Evolutionary conservation across 2,888 invertebrate species (phyloP).

Genomic region (Furcula furcula): DNA sequence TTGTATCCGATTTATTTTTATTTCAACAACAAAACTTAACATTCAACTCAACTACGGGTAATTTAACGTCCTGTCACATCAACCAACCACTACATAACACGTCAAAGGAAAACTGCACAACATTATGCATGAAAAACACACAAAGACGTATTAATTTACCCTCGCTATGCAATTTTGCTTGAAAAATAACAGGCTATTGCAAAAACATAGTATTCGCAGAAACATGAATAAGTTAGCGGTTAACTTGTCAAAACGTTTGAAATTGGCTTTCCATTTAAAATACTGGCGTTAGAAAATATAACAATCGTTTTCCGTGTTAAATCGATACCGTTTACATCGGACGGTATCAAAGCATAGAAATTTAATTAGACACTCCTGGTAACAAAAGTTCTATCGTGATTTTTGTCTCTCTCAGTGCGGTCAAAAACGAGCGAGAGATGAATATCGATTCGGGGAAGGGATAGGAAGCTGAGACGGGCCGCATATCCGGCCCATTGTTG

Average conservation of each 20-base stretch:
- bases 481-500: slow-evolving; percentile 61
- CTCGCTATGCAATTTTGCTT: slow-evolving; percentile 33
- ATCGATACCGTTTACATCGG: slow-evolving; percentile 49
- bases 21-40: too few relatives aligned
- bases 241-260: slow-evolving; percentile 29
- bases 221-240: slow-evolving; percentile 33
- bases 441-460: slow-evolving; percentile 36
- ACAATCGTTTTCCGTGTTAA: slow-evolving; percentile 39
- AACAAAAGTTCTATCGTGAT: slow-evolving; percentile 18
- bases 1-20: too few relatives aligned
- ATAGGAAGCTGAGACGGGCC: slow-evolving; percentile 67
- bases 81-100: neutral
- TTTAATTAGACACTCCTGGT: slow-evolving; percentile 70
- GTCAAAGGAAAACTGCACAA: slow-evolving; percentile 8
- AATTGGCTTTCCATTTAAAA: slow-evolving; percentile 45
- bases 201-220: slow-evolving; percentile 22
- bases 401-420: slow-evolving; percentile 28
- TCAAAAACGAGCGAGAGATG: slow-evolving; percentile 37
- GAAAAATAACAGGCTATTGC: slow-evolving; percentile 28
- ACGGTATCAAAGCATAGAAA: slow-evolving; percentile 59
- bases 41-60: too few relatives aligned
- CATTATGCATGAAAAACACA: slow-evolving; percentile 36
- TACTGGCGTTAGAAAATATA: slow-evolving; percentile 27
- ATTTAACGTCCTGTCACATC: neutral
- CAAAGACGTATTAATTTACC: slow-evolving; percentile 41